Evolutionary conservation across 2,797 vertebrate genomes (phyloP).

Genomic region (Lacerta viridis): DNA sequence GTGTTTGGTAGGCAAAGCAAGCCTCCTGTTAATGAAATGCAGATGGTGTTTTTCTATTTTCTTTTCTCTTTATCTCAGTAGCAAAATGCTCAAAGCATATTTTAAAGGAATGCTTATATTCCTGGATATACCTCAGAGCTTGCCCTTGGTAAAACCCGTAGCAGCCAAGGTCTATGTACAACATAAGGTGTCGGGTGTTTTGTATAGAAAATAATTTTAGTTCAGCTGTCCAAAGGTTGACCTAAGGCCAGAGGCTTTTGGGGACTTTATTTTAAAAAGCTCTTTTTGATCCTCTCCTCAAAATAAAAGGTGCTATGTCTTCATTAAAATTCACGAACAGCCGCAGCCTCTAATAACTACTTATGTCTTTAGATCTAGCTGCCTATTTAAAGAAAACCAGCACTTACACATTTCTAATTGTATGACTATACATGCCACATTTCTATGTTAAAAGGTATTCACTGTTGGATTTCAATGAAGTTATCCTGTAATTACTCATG

Average conservation of each 20-base stretch:
- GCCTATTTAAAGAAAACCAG: conserved; percentile 51
- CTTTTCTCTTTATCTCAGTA: not conserved
- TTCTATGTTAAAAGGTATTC: conserved; percentile 56
- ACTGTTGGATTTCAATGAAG: conserved; percentile 42
- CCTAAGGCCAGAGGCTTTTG: conserved; percentile 20
- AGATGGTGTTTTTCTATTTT: not conserved
- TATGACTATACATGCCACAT: conserved; percentile 52
- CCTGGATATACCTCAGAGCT: not conserved
- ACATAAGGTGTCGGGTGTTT: not conserved
- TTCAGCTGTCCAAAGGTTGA: not conserved
- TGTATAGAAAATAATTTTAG: not conserved
- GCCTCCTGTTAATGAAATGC: not conserved
- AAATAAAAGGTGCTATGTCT: not conserved
- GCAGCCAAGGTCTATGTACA: conserved; percentile 1
- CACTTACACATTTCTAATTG: conserved; percentile 34
- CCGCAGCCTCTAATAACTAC: conserved; percentile 32
- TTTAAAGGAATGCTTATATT: conserved; percentile 1
- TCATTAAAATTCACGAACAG: conserved; percentile 53
- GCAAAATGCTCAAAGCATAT: not conserved
- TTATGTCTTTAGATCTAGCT: conserved; percentile 26
- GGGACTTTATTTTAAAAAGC: not conserved
- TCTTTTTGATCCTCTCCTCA: not conserved
- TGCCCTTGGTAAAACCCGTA: conserved; percentile 9
- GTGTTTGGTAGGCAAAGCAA: not conserved
- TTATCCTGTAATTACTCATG: conserved; percentile 62